These are phyloP conservation scores for Leptinotarsa defecta DNA, from an alignment of 1,140 invertebrate genomes.

Conservation along the genomic window DNA sequence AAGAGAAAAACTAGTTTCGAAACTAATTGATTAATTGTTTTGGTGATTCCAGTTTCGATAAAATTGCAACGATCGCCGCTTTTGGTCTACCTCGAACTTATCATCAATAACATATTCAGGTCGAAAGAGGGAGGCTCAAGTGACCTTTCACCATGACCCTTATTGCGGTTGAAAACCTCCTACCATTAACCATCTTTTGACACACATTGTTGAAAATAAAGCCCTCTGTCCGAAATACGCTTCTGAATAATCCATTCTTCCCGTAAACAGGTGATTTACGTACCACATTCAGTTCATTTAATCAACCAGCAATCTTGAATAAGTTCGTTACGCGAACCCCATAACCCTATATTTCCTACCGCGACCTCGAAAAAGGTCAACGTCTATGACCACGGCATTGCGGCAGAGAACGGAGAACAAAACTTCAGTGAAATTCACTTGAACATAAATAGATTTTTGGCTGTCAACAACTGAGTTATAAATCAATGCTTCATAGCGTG, in stretches of 20 bases:
- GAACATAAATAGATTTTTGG: conserved; percentile 22
- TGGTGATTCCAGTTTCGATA: too few relatives aligned
- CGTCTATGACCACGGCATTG: conserved; percentile 30
- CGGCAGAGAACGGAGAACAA: conserved; percentile 22
- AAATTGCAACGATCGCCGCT: too few relatives aligned
- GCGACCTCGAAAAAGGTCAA: conserved; percentile 27
- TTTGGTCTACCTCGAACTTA: too few relatives aligned
- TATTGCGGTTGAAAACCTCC: too few relatives aligned
- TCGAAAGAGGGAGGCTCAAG: too few relatives aligned
- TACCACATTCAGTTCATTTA: too few relatives aligned
- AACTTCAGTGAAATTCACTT: neutral
- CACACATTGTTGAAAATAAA: neutral
- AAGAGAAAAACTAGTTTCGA: too few relatives aligned
- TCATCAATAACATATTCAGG: too few relatives aligned
- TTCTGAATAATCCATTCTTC: neutral
- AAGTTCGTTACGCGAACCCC: neutral
- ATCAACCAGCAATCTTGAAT: neutral
- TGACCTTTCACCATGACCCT: too few relatives aligned
- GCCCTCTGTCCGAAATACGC: neutral
- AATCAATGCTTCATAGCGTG: neutral
- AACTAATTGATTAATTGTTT: too few relatives aligned
- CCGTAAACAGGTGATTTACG: neutral
- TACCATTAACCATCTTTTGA: neutral
- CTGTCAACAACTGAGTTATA: neutral
- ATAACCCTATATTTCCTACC: neutral